Conservation (phyloP, 2,797 vertebrate genomes). For the Clarias platycephalus region DNA sequence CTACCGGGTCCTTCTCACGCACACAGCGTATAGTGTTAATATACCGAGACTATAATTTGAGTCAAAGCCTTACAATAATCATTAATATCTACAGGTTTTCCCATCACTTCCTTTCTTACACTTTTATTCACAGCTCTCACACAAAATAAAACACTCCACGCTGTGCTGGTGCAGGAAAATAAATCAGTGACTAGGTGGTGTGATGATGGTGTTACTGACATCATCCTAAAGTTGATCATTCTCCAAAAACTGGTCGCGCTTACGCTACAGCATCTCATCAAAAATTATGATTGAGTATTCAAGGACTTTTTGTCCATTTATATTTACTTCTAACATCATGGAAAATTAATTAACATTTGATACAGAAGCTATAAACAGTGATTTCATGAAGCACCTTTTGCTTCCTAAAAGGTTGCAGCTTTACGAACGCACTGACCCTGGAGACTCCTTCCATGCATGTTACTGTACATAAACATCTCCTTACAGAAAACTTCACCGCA, state of each 20-base stretch:
- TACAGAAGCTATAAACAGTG: background rate
- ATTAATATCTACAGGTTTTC: background rate
- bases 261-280: background rate
- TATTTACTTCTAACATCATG: background rate
- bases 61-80: background rate
- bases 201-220: background rate
- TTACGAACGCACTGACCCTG: too few species aligned
- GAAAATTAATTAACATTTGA: background rate
- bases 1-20: too few species aligned
- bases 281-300: background rate
- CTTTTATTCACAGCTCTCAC: too few species aligned
- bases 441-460: too few species aligned
- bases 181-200: background rate
- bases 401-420: too few species aligned
- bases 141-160: too few species aligned
- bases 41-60: background rate
- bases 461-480: too few species aligned
- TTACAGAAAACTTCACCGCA: too few species aligned
- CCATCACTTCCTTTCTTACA: background rate
- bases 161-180: background rate
- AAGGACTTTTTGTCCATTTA: background rate
- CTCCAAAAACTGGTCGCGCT: background rate
- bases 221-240: background rate
- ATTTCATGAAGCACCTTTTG: too few species aligned
- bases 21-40: background rate